A percentile compares a stretch with the other conserved stretches of the same genome.
These are phyloP conservation scores for Drosophila ezoana DNA, from an alignment of 2,888 invertebrate species.

Conservation along the genomic window DNA sequence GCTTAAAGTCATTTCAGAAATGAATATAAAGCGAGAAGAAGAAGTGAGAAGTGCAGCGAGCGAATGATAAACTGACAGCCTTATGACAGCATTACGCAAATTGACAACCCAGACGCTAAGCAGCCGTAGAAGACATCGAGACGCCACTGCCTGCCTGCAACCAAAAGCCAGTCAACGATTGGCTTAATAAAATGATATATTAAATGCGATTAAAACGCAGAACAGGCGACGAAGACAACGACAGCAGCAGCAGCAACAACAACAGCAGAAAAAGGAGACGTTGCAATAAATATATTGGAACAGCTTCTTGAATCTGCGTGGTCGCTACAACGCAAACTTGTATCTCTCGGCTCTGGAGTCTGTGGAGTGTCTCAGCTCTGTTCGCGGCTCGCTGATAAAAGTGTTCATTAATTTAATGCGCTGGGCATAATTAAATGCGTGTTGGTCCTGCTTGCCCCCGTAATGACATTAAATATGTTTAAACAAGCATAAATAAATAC, in stretches of 20 bases:
- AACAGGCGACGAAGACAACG: constrained; percentile 44
- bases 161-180: constrained; percentile 45
- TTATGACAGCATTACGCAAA: constrained; percentile 79
- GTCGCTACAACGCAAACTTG: constrained; percentile 35
- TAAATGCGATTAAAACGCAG: constrained; percentile 76
- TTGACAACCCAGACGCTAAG: constrained; percentile 60
- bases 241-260: constrained; percentile 18
- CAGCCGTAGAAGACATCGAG: constrained; percentile 29
- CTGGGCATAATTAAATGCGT: constrained; percentile 77
- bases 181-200: constrained; percentile 80
- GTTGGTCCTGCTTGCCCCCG: constrained; percentile 69
- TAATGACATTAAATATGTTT: constrained; percentile 81
- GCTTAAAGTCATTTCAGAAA: constrained; percentile 44
- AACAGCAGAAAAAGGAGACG: constrained; percentile 31
- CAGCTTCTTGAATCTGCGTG: constrained; percentile 56
- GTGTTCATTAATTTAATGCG: constrained; percentile 79
- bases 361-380: constrained; percentile 2
- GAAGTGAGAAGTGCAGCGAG: constrained; percentile 43
- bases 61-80: constrained; percentile 77
- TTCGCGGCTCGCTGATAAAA: constrained; percentile 56
- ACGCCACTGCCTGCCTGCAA: not conserved
- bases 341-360: not conserved
- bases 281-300: constrained; percentile 76
- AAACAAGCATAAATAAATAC: constrained; percentile 79
- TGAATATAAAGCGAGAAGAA: constrained; percentile 38